Percentiles rank a stretch among this genome's conserved stretches.
Evolutionary conservation across 2,113 vertebrate species (phyloP).

Genomic region (Castor canadensis): DNA sequence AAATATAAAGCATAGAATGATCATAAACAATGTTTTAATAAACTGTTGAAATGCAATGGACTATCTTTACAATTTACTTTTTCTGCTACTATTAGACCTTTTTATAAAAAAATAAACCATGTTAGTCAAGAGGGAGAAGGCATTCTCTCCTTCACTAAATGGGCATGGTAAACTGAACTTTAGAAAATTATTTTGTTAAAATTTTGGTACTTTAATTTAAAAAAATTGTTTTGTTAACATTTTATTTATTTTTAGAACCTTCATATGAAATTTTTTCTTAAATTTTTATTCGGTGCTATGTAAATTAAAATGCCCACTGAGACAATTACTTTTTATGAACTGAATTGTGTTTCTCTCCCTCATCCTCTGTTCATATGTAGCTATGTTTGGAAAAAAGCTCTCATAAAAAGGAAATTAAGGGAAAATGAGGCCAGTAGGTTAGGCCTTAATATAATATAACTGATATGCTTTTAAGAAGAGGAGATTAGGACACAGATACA

Average conservation of each 20-base stretch:
- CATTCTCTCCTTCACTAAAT: conserved; percentile 3
- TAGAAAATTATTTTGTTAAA: no score
- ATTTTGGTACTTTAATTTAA: background rate
- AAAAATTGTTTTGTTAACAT: background rate
- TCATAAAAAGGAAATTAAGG: background rate
- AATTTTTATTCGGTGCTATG: background rate
- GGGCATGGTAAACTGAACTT: background rate
- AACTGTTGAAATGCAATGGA: background rate
- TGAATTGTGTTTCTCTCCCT: background rate
- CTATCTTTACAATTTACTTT: background rate
- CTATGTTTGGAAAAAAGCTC: background rate
- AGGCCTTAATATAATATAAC: background rate
- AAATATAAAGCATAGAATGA: background rate
- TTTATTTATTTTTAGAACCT: background rate
- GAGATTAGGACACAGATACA: background rate
- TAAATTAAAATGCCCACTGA: background rate
- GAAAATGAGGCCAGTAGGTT: background rate
- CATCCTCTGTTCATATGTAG: background rate
- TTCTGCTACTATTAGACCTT: background rate
- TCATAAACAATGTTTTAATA: background rate
- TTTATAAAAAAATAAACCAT: background rate
- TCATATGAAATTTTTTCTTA: background rate
- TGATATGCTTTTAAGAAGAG: background rate
- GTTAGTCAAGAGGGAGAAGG: background rate
- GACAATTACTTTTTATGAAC: background rate